Conservation (phyloP, 2,797 vertebrate species). For the Sebastiscus albofasciatus region DNA sequence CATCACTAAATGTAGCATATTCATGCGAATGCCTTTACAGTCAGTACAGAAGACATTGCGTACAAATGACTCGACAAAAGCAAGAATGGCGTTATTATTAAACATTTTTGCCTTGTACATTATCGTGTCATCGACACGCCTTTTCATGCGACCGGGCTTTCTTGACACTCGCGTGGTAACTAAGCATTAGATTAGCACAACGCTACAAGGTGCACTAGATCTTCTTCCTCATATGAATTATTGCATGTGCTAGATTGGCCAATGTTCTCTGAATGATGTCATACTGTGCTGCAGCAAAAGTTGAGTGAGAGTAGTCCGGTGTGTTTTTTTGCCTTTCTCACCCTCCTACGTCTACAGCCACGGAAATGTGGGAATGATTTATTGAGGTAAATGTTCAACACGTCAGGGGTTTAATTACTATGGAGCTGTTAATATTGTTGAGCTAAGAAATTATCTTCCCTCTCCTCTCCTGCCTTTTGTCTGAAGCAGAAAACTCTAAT, state of each 20-base stretch:
- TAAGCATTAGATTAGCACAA: not conserved
- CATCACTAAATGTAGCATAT: no score
- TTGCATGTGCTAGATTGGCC: not conserved
- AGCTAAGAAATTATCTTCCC: not conserved
- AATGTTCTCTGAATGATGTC: not conserved
- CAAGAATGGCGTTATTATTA: no score
- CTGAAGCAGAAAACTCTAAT: constrained; percentile 12
- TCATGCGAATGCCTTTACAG: no score
- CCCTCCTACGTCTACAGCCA: not conserved
- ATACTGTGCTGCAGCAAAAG: not conserved
- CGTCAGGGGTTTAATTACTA: constrained; percentile 34
- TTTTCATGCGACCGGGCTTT: no score
- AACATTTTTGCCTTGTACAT: no score
- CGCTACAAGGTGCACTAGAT: not conserved
- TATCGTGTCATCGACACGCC: no score
- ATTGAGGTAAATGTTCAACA: constrained; percentile 11
- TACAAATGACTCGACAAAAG: no score
- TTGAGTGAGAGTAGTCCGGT: not conserved
- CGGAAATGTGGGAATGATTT: constrained; percentile 8
- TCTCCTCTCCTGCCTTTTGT: not conserved
- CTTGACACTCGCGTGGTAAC: not conserved
- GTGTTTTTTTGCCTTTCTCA: not conserved
- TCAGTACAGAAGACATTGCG: no score
- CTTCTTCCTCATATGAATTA: not conserved
- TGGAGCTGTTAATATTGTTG: constrained; percentile 13